phyloP scores from a whole-genome alignment of 1,140 invertebrate species.

The Magallana ariakensis region DNA sequence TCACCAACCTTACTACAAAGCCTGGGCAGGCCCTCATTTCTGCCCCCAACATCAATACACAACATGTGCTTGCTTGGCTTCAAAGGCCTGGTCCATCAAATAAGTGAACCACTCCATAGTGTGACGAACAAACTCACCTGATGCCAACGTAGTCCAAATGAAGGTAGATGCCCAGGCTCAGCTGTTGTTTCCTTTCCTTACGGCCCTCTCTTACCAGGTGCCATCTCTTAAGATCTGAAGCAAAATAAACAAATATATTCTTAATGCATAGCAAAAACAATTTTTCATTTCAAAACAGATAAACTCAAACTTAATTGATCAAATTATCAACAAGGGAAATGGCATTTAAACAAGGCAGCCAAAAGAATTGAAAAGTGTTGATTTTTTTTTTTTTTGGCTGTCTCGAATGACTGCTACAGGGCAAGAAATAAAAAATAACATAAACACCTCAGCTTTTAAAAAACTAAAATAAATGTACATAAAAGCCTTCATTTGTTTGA shows the following conservation, averaged over 20 bases:
- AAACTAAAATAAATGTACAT: too few species aligned
- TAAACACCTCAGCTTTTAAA: neutral
- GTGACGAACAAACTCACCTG: neutral
- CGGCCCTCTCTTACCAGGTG: neutral
- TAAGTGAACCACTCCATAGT: neutral
- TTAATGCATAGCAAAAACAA: too few species aligned
- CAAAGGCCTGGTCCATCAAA: neutral
- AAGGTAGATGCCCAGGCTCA: neutral
- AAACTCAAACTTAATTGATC: neutral
- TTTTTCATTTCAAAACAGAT: neutral
- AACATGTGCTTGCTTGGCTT: slow-evolving; percentile 7
- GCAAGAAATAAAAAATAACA: neutral
- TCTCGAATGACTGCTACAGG: neutral
- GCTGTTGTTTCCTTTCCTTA: neutral
- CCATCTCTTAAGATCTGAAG: neutral
- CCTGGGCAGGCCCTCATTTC: neutral
- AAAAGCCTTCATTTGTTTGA: too few species aligned
- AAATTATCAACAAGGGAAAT: neutral
- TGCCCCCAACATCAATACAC: slow-evolving; percentile 10
- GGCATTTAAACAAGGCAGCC: neutral
- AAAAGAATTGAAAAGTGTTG: neutral
- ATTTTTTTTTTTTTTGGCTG: neutral
- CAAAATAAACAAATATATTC: neutral
- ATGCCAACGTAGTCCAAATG: neutral
- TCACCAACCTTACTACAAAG: slow-evolving; percentile 24